phyloP scores from a whole-genome alignment of 1,140 invertebrate genomes.

The Drosophila sp. region DNA sequence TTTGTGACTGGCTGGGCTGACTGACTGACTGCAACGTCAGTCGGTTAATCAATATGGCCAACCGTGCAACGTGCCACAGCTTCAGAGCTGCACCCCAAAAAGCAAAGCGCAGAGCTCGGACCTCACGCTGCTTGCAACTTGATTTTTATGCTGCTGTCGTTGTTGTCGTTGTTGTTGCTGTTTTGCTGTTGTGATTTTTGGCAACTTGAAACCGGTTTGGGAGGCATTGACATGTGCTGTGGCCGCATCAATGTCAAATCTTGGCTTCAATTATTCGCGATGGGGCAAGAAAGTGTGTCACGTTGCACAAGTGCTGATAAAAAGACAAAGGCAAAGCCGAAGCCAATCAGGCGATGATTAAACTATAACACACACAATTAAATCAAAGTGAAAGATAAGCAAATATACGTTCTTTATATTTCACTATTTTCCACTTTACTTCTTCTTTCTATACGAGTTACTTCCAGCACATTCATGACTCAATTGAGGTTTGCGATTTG shows the following conservation, averaged over 20 bases:
- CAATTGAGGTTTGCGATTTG: slow-evolving; percentile 57
- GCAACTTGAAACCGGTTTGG: slow-evolving; percentile 55
- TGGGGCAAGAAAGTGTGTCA: slow-evolving; percentile 62
- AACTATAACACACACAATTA: slow-evolving; percentile 26
- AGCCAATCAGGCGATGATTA: slow-evolving; percentile 40
- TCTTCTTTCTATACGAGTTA: slow-evolving; percentile 11
- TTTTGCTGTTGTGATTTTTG: slow-evolving; percentile 47
- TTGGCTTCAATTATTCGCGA: slow-evolving; percentile 26
- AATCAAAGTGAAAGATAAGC: slow-evolving; percentile 54
- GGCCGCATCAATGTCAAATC: slow-evolving; percentile 74
- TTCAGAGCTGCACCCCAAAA: slow-evolving; percentile 20
- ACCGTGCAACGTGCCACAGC: slow-evolving; percentile 15
- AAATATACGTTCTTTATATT: not conserved
- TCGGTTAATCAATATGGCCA: slow-evolving; percentile 34
- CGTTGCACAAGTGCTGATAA: slow-evolving; percentile 57
- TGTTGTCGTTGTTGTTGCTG: too few species aligned
- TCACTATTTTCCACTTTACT: slow-evolving; percentile 20
- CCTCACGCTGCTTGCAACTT: slow-evolving; percentile 23
- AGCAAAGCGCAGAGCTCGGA: not conserved
- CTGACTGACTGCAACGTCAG: slow-evolving; percentile 5
- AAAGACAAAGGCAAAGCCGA: slow-evolving; percentile 9
- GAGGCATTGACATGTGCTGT: slow-evolving; percentile 50
- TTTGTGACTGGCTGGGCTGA: too few species aligned
- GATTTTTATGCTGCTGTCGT: slow-evolving; percentile 11
- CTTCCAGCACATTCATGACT: slow-evolving; percentile 48